Evolutionary conservation across 2,797 vertebrate species (phyloP).

Genomic region (Tamandua tetradactyla): DNA sequence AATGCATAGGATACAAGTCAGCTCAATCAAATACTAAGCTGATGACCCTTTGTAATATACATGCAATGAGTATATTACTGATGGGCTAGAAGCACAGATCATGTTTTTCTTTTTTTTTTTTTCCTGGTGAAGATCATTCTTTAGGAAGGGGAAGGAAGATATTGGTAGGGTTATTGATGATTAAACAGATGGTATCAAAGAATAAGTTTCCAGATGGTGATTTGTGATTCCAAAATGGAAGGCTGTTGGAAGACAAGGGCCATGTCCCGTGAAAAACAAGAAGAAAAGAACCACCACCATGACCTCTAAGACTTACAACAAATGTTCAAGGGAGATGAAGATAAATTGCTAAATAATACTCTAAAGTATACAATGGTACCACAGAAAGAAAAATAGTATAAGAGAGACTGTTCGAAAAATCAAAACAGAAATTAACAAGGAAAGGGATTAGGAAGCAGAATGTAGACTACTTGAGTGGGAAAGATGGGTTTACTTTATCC

Average conservation of each 20-base stretch:
- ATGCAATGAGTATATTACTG: background rate
- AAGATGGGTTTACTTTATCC: background rate
- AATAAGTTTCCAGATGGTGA: conserved; percentile 9
- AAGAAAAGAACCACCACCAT: conserved; percentile 14
- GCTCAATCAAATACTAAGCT: background rate
- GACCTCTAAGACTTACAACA: conserved; percentile 13
- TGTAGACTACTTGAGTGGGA: background rate
- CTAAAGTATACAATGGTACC: background rate
- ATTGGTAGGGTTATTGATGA: background rate
- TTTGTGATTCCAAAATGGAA: conserved; percentile 26
- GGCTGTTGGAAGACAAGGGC: background rate
- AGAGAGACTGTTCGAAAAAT: background rate
- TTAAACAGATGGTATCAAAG: conserved; percentile 27
- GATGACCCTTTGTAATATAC: background rate
- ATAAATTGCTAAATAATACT: background rate
- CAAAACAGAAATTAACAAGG: background rate
- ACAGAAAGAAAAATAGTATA: background rate
- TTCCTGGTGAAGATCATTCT: conserved; percentile 18
- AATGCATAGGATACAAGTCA: background rate
- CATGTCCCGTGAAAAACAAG: background rate
- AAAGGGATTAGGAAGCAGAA: background rate
- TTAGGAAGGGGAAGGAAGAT: background rate
- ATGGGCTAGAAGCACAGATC: background rate
- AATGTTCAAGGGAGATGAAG: conserved; percentile 4
- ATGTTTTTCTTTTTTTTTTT: background rate